Conservation (phyloP, 2,888 invertebrate genomes). For the Gastracanthus pulcherrimus region DNA sequence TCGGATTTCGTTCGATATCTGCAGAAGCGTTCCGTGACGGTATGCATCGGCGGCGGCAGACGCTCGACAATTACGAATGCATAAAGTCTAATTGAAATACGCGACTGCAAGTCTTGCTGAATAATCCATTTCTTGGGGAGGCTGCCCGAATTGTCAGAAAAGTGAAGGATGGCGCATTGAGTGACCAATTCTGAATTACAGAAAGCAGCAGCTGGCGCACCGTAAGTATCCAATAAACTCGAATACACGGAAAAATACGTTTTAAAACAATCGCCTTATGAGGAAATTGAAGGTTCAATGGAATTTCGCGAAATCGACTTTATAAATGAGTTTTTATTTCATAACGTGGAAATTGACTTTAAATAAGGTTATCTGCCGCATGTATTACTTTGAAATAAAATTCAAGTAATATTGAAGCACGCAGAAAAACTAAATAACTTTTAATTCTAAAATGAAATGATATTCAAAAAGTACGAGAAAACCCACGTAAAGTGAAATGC, state of each 20-base stretch:
- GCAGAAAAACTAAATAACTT: too few relatives aligned
- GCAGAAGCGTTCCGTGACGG: not conserved
- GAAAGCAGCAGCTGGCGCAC: not conserved
- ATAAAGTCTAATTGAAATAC: conserved; percentile 36
- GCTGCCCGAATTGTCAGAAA: not conserved
- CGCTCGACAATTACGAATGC: conserved; percentile 16
- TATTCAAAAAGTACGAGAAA: too few relatives aligned
- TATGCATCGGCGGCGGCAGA: not conserved
- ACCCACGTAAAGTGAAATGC: too few relatives aligned
- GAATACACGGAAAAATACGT: not conserved
- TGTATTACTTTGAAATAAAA: too few relatives aligned
- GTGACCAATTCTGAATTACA: not conserved
- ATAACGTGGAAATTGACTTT: too few relatives aligned
- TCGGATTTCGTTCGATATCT: not conserved
- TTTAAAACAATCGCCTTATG: not conserved
- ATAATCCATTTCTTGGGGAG: conserved; percentile 11
- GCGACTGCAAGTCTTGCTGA: not conserved
- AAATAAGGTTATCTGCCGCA: too few relatives aligned
- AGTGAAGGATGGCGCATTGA: not conserved
- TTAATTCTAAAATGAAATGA: too few relatives aligned
- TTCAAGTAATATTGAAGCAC: too few relatives aligned
- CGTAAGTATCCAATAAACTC: conserved; percentile 2
- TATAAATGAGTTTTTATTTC: too few relatives aligned
- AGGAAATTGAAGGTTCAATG: too few relatives aligned
- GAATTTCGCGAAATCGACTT: too few relatives aligned